These are phyloP conservation scores for Eclectus roratus DNA, from an alignment of 2,113 vertebrate genomes.

Conservation along the genomic window DNA sequence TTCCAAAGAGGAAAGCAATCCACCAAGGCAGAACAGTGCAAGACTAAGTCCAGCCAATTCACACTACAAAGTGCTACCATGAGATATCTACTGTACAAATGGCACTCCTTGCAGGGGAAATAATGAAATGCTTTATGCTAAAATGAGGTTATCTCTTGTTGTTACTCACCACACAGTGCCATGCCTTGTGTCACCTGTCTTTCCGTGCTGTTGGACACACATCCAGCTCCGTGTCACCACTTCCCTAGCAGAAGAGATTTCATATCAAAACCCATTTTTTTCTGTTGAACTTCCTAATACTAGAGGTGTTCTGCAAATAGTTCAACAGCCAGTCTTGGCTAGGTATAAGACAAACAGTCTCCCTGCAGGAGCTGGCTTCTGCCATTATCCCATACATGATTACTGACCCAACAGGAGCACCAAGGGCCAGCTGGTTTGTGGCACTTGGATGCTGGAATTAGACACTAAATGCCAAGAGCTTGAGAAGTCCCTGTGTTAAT, in stretches of 20 bases:
- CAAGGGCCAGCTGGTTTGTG: neutral
- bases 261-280: neutral
- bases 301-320: neutral
- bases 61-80: neutral
- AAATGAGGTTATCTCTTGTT: neutral
- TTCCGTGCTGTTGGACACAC: neutral
- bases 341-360: neutral
- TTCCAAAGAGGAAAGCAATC: neutral
- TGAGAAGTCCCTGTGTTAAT: neutral
- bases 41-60: neutral
- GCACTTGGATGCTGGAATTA: neutral
- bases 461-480: neutral
- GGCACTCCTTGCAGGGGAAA: neutral
- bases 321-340: neutral
- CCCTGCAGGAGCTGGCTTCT: neutral
- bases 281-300: neutral
- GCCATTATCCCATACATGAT: rapidly evolving
- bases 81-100: neutral
- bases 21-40: neutral
- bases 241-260: neutral
- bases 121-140: neutral
- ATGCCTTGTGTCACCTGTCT: neutral
- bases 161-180: conserved; percentile 3
- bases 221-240: neutral
- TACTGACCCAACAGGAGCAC: neutral